Percentiles rank a stretch among this genome's conserved stretches.
Evolutionary conservation across 1,140 invertebrate genomes (phyloP).

Genomic region (Cyrtorhinus lividipennis): DNA sequence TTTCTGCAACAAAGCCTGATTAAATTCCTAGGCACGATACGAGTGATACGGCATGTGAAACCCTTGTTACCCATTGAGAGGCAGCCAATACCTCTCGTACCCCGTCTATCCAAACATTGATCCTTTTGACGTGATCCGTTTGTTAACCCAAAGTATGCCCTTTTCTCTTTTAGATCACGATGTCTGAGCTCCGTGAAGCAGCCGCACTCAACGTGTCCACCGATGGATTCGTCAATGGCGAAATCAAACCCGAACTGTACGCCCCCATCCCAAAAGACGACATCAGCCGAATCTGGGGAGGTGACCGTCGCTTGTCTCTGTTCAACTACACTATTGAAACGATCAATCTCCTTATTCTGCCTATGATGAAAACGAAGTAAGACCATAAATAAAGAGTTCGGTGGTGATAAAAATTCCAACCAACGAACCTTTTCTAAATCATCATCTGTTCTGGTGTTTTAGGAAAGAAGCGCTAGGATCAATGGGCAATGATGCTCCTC

Average conservation of each 20-base stretch:
- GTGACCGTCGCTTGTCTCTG: constrained; percentile 73
- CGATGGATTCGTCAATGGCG: constrained; percentile 24
- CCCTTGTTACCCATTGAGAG: no score
- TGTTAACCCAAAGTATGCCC: no score
- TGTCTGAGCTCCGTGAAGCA: constrained; percentile 45
- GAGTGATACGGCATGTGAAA: no score
- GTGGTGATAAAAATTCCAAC: no score
- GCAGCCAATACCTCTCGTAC: no score
- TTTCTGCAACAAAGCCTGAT: no score
- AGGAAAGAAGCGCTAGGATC: constrained; percentile 97
- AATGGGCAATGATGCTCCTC: constrained; percentile 97
- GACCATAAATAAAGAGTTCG: no score
- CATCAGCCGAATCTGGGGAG: constrained; percentile 38
- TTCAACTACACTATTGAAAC: constrained; percentile 94
- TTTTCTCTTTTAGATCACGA: constrained; percentile 46
- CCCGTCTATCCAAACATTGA: no score
- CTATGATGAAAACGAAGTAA: constrained; percentile 94
- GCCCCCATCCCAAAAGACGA: constrained; percentile 25
- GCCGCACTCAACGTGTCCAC: constrained; percentile 23
- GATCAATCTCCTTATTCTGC: constrained; percentile 80
- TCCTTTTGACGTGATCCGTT: no score
- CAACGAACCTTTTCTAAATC: not conserved
- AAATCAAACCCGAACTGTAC: constrained; percentile 20
- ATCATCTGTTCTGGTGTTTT: constrained; percentile 22
- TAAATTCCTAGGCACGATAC: no score